These are phyloP conservation scores for Smittia aterrima DNA, from an alignment of 2,888 invertebrate species.

Conservation along the genomic window DNA sequence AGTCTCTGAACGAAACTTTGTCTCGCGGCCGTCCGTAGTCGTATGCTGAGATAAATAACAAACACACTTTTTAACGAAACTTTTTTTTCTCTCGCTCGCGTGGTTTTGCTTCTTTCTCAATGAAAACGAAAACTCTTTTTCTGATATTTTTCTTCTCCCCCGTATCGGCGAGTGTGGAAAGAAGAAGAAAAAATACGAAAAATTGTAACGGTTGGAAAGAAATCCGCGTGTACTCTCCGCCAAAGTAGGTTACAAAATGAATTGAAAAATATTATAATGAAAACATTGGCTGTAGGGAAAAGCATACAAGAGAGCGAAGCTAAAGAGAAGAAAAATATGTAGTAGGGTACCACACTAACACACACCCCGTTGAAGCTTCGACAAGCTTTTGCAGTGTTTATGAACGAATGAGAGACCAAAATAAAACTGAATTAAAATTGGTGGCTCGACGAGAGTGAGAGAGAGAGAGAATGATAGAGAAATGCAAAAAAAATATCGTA, in stretches of 20 bases:
- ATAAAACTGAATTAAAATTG: constrained; percentile 9
- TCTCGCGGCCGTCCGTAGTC: neutral
- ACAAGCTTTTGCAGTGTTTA: neutral
- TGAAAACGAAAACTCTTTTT: constrained; percentile 25
- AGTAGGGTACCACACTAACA: neutral
- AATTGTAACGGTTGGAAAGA: constrained; percentile 13
- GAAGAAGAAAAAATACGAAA: constrained; percentile 24
- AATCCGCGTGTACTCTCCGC: constrained; percentile 41
- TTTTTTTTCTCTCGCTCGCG: constrained; percentile 13
- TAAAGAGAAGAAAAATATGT: constrained; percentile 22
- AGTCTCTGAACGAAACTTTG: constrained; percentile 15
- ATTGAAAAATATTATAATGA: constrained; percentile 42
- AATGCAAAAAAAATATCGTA: no score
- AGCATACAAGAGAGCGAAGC: constrained; percentile 28
- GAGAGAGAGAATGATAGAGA: neutral
- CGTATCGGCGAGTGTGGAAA: neutral
- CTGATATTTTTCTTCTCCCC: neutral
- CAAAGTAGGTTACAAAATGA: constrained; percentile 44
- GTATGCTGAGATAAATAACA: neutral
- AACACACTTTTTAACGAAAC: constrained; percentile 5
- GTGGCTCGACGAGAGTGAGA: neutral
- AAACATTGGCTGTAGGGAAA: constrained; percentile 28
- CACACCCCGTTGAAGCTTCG: neutral
- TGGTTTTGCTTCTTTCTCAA: constrained; percentile 9
- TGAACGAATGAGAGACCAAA: constrained; percentile 26